Conservation (phyloP, 35 echinoderm and acorn worm species). For the Ophioderma brevispina region DNA sequence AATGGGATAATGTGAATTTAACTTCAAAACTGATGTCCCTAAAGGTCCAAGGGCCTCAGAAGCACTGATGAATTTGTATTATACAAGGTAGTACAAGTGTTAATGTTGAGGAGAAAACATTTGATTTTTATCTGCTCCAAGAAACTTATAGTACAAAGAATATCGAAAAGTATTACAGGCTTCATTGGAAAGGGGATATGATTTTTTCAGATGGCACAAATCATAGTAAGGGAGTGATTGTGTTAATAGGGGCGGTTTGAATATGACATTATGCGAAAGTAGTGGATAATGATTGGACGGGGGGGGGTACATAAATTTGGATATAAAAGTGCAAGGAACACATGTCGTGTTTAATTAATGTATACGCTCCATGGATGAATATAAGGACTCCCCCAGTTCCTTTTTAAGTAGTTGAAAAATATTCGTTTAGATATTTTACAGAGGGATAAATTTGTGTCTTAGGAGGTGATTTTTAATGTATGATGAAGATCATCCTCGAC, state of each 20-base stretch:
- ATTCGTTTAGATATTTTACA: background rate
- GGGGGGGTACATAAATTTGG: background rate
- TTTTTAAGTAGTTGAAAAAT: background rate
- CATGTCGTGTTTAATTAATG: background rate
- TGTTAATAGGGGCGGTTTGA: slow-evolving; percentile 15
- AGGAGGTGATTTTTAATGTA: slow-evolving; percentile 3
- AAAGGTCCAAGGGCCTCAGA: slow-evolving; percentile 47
- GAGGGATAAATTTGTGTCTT: background rate
- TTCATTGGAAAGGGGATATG: background rate
- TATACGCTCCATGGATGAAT: background rate
- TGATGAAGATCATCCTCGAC: background rate
- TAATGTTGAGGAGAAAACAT: slow-evolving; percentile 11
- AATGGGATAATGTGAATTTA: no score
- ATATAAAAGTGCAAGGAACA: background rate
- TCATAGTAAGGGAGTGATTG: slow-evolving; percentile 6
- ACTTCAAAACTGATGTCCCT: slow-evolving; percentile 24
- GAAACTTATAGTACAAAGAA: slow-evolving; percentile 22
- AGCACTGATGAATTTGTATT: slow-evolving; percentile 20
- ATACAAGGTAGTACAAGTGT: slow-evolving; percentile 37
- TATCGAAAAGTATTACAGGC: no score
- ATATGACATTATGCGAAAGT: background rate
- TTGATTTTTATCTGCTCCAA: slow-evolving; percentile 47
- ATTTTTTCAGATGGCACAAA: background rate
- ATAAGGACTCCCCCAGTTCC: background rate
- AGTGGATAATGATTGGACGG: background rate